These are phyloP conservation scores for Schizopygopsis pylzovi DNA, from an alignment of 2,797 vertebrate genomes.

Conservation along the genomic window DNA sequence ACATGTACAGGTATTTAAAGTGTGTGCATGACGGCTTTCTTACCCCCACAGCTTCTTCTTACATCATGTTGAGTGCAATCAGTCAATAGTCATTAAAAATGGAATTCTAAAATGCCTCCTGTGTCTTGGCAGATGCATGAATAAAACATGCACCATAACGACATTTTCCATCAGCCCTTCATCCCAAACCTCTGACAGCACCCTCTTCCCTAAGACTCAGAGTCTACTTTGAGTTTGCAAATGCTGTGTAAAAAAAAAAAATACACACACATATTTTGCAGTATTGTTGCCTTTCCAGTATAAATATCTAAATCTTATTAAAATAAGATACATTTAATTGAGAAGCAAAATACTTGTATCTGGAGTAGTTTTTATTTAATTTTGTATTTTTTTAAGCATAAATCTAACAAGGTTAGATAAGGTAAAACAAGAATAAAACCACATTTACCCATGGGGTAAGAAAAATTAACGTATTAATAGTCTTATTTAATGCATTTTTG, in stretches of 20 bases:
- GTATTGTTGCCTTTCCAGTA: not conserved
- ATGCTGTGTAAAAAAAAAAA: not conserved
- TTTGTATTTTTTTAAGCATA: slow-evolving; percentile 8
- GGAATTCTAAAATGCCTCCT: slow-evolving; percentile 76
- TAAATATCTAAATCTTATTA: not conserved
- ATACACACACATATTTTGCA: not conserved
- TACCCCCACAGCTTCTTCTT: slow-evolving; percentile 14
- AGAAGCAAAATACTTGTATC: not conserved
- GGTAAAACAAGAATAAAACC: not conserved
- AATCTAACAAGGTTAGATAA: slow-evolving; percentile 19
- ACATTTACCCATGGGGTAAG: not conserved
- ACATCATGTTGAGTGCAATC: slow-evolving; percentile 54
- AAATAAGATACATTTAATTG: not conserved
- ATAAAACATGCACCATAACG: slow-evolving; percentile 76
- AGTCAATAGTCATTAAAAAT: slow-evolving; percentile 80
- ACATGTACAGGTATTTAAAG: slow-evolving; percentile 2
- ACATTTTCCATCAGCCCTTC: slow-evolving; percentile 54
- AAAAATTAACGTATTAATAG: not conserved
- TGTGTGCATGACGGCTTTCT: not conserved
- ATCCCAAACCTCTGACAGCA: slow-evolving; percentile 23
- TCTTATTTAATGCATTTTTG: slow-evolving; percentile 21
- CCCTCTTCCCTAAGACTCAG: not conserved
- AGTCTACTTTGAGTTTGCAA: not conserved
- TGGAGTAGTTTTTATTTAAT: not conserved
- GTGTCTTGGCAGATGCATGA: slow-evolving; percentile 73